Conservation (phyloP, 2,797 vertebrate genomes). For the Diplodus puntazzo region DNA sequence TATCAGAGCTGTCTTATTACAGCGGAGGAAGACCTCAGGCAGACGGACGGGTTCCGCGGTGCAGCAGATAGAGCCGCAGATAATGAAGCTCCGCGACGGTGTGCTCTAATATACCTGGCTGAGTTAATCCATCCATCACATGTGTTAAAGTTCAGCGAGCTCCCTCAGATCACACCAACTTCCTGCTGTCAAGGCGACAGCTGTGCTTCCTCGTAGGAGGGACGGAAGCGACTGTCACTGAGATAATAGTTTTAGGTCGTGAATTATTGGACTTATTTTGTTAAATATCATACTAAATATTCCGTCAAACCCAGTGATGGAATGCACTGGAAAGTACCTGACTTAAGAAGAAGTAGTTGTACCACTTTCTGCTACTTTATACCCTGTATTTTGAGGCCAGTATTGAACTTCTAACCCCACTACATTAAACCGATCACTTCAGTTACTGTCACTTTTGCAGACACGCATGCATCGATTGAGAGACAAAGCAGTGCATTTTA, state of each 20-base stretch:
- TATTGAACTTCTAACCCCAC: too few species aligned
- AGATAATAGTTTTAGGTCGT: constrained; percentile 5
- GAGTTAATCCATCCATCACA: constrained; percentile 72
- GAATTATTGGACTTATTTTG: not conserved
- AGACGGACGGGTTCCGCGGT: constrained; percentile 59
- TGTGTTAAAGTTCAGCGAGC: constrained; percentile 62
- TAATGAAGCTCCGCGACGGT: constrained; percentile 66
- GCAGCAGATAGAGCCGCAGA: constrained; percentile 64
- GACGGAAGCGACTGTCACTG: not conserved
- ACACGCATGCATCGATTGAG: too few species aligned
- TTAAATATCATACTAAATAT: not conserved
- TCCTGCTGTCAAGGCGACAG: constrained; percentile 46
- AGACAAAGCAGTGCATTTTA: too few species aligned
- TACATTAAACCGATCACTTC: too few species aligned
- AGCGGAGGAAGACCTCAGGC: constrained; percentile 70
- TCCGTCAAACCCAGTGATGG: not conserved
- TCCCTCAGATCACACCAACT: constrained; percentile 57
- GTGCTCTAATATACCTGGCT: constrained; percentile 69
- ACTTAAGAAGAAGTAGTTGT: too few species aligned
- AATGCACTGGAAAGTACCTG: too few species aligned
- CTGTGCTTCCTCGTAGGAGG: constrained; percentile 34
- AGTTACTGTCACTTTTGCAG: too few species aligned
- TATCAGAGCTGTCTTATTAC: constrained; percentile 81
- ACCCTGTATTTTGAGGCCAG: too few species aligned
- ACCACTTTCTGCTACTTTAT: too few species aligned